Percentiles rank a stretch among this genome's conserved stretches.
Conservation (phyloP, 1,140 invertebrate genomes). For the Drosophila sulfurigaster region DNA sequence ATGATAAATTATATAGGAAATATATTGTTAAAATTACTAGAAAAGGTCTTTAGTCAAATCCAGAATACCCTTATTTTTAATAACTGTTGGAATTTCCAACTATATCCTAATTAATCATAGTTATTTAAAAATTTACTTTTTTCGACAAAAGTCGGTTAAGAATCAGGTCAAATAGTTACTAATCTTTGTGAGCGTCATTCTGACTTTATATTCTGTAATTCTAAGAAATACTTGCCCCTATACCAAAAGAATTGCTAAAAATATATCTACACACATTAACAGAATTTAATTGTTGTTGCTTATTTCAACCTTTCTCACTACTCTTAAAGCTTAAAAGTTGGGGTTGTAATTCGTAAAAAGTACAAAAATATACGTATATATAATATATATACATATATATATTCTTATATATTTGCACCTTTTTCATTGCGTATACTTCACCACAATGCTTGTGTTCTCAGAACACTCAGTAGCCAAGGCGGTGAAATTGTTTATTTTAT, state of each 20-base stretch:
- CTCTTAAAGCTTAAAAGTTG: no score
- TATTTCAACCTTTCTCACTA: no score
- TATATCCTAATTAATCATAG: no score
- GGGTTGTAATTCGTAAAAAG: neutral
- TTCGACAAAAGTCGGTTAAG: no score
- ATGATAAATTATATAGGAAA: neutral
- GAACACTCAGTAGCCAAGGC: slow-evolving; percentile 28
- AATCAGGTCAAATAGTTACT: no score
- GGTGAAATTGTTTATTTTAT: slow-evolving; percentile 44
- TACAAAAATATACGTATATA: neutral
- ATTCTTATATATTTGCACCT: slow-evolving; percentile 7
- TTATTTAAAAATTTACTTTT: no score
- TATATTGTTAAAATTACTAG: no score
- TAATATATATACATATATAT: neutral
- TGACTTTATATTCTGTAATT: no score
- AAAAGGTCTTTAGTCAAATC: no score
- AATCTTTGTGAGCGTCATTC: neutral
- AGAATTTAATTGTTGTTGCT: no score
- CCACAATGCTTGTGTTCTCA: slow-evolving; percentile 37
- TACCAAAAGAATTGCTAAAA: neutral
- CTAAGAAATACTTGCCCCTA: neutral
- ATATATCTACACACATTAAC: neutral
- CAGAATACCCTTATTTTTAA: no score
- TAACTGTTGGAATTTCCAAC: no score
- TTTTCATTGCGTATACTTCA: slow-evolving; percentile 29